phyloP scores from a whole-genome alignment of 1,140 invertebrate species.

The Ceratina japonica region DNA sequence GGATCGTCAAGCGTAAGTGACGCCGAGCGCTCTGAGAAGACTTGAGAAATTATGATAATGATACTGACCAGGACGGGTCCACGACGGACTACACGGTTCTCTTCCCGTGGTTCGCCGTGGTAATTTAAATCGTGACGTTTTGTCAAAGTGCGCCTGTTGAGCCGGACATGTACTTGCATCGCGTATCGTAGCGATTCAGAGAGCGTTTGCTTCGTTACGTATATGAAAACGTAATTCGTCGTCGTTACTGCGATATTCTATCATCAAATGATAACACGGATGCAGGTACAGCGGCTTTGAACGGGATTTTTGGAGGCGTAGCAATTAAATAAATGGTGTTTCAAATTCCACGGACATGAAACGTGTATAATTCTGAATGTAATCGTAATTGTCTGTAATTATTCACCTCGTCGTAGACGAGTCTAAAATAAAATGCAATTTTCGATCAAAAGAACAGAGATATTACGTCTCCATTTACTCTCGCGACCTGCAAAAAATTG shows the following conservation, averaged over 20 bases:
- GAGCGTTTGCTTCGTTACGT: no score
- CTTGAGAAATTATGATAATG: not conserved
- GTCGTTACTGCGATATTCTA: no score
- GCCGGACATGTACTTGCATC: no score
- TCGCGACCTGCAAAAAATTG: no score
- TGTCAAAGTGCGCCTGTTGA: not conserved
- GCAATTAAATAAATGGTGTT: not conserved
- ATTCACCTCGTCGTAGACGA: conserved; percentile 30
- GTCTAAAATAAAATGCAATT: conserved; percentile 34
- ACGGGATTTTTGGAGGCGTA: not conserved
- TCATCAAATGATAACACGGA: no score
- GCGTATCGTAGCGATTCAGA: no score
- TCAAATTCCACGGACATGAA: not conserved
- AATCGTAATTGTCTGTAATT: conserved; percentile 32
- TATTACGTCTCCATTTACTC: no score
- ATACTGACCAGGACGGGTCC: not conserved
- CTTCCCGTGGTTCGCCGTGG: conserved; percentile 17
- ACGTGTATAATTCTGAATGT: conserved; percentile 21
- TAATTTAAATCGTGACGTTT: no score
- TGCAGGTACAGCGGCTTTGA: not conserved
- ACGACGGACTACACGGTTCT: conserved; percentile 4
- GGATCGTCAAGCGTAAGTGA: not conserved
- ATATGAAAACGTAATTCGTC: no score
- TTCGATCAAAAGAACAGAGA: conserved; percentile 6
- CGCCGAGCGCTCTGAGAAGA: not conserved